These are phyloP conservation scores for Apis mellifera DNA, from an alignment of 1,140 invertebrate species.

Conservation along the genomic window Amel_HAv3.1 CM009943.2:5345501-5346000, in stretches of 20 bases:
- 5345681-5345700: too few species aligned
- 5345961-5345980: slow-evolving; percentile 65
- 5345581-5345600: not conserved
- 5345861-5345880: not conserved
- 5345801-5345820: too few species aligned
- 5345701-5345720: too few species aligned
- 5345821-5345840: too few species aligned
- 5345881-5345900: not conserved
- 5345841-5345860: not conserved
- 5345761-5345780: too few species aligned
- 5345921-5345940: not conserved
- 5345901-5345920: not conserved
- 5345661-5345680: not conserved
- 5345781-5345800: not conserved
- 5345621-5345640: not conserved
- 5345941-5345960: slow-evolving; percentile 20
- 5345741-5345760: too few species aligned
- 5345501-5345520: slow-evolving; percentile 39
- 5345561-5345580: not conserved
- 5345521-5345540: slow-evolving; percentile 54
- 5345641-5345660: not conserved
- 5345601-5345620: not conserved
- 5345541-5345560: slow-evolving; percentile 4
- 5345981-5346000: slow-evolving; percentile 51
- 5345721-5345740: too few species aligned